A percentile compares a stretch with the other conserved stretches of the same genome.
Evolutionary conservation across 2,888 invertebrate species (phyloP).

Genomic region (Drosophila austrosaltans): DNA sequence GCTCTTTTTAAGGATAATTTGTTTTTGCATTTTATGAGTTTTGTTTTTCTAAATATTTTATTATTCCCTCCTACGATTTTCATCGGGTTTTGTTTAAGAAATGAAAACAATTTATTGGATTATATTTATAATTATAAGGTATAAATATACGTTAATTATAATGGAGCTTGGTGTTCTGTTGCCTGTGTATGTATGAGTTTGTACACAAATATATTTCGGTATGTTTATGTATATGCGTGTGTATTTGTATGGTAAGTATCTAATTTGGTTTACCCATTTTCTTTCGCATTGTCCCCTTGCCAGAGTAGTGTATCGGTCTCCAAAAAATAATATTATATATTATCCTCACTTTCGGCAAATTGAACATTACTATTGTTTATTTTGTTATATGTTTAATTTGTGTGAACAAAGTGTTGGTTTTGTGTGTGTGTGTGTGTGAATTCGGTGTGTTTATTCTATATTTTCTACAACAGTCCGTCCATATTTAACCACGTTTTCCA

Average conservation of each 20-base stretch:
- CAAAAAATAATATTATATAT: slow-evolving; percentile 36
- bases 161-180: slow-evolving; percentile 55
- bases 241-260: slow-evolving; percentile 23
- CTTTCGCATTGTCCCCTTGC: slow-evolving; percentile 19
- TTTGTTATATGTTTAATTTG: slow-evolving; percentile 30
- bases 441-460: slow-evolving; percentile 45
- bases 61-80: slow-evolving; percentile 16
- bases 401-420: slow-evolving; percentile 26
- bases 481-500: slow-evolving; percentile 27
- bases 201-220: slow-evolving; percentile 48
- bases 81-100: slow-evolving; percentile 50
- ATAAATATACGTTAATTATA: slow-evolving; percentile 69
- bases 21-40: no score
- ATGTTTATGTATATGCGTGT: slow-evolving; percentile 43
- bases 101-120: slow-evolving; percentile 67
- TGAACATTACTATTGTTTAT: slow-evolving; percentile 44
- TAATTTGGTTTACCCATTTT: slow-evolving; percentile 16
- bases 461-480: slow-evolving; percentile 31
- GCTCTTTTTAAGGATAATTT: not conserved
- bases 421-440: slow-evolving; percentile 27
- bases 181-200: slow-evolving; percentile 56
- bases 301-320: slow-evolving; percentile 38
- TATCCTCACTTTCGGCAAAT: slow-evolving; percentile 26
- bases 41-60: slow-evolving; percentile 11
- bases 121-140: slow-evolving; percentile 67